These are phyloP conservation scores for Eriosoma lanigerum DNA, from an alignment of 1,140 invertebrate genomes.

Conservation along the genomic window DNA sequence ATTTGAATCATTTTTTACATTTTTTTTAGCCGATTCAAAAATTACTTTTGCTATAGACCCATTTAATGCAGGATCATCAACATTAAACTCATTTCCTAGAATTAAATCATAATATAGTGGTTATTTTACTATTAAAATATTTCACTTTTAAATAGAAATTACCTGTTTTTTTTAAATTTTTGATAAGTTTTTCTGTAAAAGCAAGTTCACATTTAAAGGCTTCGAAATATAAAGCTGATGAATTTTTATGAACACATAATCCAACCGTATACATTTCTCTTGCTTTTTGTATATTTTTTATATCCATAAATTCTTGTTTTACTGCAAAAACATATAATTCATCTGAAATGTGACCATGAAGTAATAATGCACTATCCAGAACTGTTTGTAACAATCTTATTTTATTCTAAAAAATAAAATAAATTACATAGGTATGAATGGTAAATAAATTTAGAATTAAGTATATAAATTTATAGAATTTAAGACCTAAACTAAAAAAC, in stretches of 20 bases:
- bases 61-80: slow-evolving; percentile 20
- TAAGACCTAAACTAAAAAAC: too few relatives aligned
- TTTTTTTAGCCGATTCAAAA: slow-evolving; percentile 22
- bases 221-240: slow-evolving; percentile 17
- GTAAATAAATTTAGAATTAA: background rate
- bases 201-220: slow-evolving; percentile 44
- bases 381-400: background rate
- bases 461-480: background rate
- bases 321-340: slow-evolving; percentile 33
- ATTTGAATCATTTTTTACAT: background rate
- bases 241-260: slow-evolving; percentile 24
- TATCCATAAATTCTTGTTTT: slow-evolving; percentile 17
- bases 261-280: slow-evolving; percentile 41
- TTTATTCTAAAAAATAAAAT: background rate
- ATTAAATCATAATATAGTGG: background rate
- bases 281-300: slow-evolving; percentile 28
- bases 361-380: slow-evolving; percentile 18
- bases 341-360: slow-evolving; percentile 41
- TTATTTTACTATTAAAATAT: background rate
- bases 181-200: background rate
- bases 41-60: slow-evolving; percentile 18
- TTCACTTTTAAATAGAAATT: background rate
- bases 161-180: background rate
- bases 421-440: background rate
- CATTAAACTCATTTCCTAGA: background rate